These are phyloP conservation scores for Aphelinus atriplicis DNA, from an alignment of 1,140 invertebrate genomes.

Conservation along the genomic window DNA sequence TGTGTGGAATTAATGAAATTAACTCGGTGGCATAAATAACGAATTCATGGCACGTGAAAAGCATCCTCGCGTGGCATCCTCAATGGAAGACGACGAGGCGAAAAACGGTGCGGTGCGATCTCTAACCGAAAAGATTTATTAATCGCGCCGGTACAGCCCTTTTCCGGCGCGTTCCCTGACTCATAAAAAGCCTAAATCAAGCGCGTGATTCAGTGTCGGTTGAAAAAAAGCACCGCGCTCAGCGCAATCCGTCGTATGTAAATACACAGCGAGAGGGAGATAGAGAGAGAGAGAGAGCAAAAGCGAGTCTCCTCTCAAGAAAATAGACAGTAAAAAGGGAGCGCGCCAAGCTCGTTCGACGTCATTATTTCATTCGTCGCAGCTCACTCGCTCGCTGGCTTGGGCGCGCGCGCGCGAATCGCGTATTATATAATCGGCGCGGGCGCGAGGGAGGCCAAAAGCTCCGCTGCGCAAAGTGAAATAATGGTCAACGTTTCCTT, in stretches of 20 bases:
- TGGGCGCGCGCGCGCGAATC: slow-evolving; percentile 22
- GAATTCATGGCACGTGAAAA: not conserved
- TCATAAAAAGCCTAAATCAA: slow-evolving; percentile 37
- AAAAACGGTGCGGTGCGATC: not conserved
- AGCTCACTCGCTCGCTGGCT: not conserved
- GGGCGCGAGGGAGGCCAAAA: slow-evolving; percentile 40
- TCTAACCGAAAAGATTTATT: slow-evolving; percentile 32
- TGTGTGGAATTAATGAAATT: slow-evolving; percentile 16
- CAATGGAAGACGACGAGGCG: not conserved
- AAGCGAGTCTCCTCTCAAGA: slow-evolving; percentile 28
- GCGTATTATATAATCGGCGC: slow-evolving; percentile 3
- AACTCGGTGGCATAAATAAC: slow-evolving; percentile 4
- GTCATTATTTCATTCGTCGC: slow-evolving; percentile 38
- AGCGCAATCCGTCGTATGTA: slow-evolving; percentile 23
- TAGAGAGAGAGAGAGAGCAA: no score
- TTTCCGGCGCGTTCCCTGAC: slow-evolving; percentile 23
- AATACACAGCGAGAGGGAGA: slow-evolving; percentile 5
- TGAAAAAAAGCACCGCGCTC: not conserved
- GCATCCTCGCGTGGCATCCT: not conserved
- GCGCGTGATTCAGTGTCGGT: slow-evolving; percentile 28
- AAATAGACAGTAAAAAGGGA: slow-evolving; percentile 36
- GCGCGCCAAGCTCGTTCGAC: slow-evolving; percentile 28
- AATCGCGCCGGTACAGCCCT: slow-evolving; percentile 29
- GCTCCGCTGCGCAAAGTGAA: slow-evolving; percentile 47
- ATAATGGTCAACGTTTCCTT: slow-evolving; percentile 65